A percentile compares a stretch with the other conserved stretches of the same genome.
Conservation (phyloP, 2,888 invertebrate species). For the Antheraea assamensis region DNA sequence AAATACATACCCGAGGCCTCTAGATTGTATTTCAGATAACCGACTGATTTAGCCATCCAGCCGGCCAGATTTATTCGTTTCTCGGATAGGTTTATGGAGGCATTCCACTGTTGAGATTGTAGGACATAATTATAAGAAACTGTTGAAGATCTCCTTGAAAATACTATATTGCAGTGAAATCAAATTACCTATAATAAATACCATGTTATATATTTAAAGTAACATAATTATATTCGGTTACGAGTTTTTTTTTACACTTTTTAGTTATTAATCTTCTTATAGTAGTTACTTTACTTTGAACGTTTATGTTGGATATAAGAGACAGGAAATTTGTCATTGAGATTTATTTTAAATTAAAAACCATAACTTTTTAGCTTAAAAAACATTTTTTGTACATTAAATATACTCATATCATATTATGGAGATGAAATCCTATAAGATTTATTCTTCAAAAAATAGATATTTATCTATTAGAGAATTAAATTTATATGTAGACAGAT, state of each 20-base stretch:
- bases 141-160: constrained; percentile 15
- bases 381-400: not conserved
- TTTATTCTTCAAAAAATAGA: not conserved
- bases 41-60: constrained; percentile 72
- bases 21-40: constrained; percentile 68
- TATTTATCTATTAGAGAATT: not conserved
- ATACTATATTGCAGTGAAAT: not conserved
- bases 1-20: constrained; percentile 51
- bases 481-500: not conserved
- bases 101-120: constrained; percentile 45
- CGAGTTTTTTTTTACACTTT: not conserved
- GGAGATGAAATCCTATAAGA: not conserved
- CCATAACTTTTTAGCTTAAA: no score
- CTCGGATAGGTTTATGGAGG: constrained; percentile 65
- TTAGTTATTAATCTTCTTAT: not conserved
- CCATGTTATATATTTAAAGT: not conserved
- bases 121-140: constrained; percentile 40
- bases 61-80: constrained; percentile 61
- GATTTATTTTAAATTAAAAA: no score
- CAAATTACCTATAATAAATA: not conserved
- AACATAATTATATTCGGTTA: not conserved
- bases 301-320: no score
- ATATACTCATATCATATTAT: not conserved
- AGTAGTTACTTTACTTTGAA: not conserved
- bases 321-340: no score